These are phyloP conservation scores for Acipenser ruthenus DNA, from an alignment of 2,797 vertebrate species.

Conservation along the genomic window DNA sequence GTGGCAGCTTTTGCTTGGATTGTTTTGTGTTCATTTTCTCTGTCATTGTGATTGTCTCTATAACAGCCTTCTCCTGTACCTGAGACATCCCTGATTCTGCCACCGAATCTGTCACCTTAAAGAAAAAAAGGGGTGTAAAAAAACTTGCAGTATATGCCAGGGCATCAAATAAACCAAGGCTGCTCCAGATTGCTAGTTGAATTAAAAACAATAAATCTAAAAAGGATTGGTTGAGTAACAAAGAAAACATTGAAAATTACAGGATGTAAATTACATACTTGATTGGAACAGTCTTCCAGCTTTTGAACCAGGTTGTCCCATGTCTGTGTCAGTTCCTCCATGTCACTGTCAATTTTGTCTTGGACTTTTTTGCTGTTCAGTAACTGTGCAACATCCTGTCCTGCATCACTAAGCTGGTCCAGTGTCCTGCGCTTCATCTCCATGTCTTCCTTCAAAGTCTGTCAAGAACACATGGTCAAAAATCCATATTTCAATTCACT, in stretches of 20 bases:
- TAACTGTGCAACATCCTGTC: conserved; percentile 76
- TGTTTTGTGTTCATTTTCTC: conserved; percentile 39
- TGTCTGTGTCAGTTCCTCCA: conserved; percentile 82
- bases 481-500: no score
- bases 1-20: conserved; percentile 62
- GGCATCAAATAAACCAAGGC: background rate
- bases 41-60: conserved; percentile 41
- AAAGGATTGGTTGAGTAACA: background rate
- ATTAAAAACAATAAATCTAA: background rate
- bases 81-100: conserved; percentile 64
- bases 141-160: background rate
- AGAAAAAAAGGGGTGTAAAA: conserved; percentile 18
- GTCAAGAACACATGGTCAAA: background rate
- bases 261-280: conserved; percentile 55
- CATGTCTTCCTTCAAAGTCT: conserved; percentile 88
- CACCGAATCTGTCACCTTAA: conserved; percentile 81
- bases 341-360: conserved; percentile 64
- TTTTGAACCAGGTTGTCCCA: conserved; percentile 94
- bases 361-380: conserved; percentile 62
- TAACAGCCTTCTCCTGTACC: conserved; percentile 52
- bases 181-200: background rate
- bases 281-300: conserved; percentile 87
- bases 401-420: conserved; percentile 80
- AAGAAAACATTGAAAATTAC: background rate
- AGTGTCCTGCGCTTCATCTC: conserved; percentile 79